These are phyloP conservation scores for Aldrovandia affinis DNA, from an alignment of 2,797 vertebrate genomes.

Conservation along the genomic window DNA sequence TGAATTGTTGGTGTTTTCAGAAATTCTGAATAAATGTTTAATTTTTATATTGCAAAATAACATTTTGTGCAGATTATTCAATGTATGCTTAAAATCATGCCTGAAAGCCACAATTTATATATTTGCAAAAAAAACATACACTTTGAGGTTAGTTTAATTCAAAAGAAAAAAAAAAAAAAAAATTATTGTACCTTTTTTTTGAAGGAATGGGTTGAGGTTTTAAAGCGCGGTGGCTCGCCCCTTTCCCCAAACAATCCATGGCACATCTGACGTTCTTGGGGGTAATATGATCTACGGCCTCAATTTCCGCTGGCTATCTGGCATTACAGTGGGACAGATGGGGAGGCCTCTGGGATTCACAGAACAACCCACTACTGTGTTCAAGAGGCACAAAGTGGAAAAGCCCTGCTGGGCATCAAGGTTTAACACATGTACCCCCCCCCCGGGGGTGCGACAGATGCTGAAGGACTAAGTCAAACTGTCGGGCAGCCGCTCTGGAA, in stretches of 20 bases:
- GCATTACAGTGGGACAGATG: background rate
- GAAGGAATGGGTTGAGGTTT: background rate
- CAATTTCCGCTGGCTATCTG: background rate
- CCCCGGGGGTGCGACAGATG: background rate
- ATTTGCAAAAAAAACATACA: no score
- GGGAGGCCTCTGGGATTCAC: background rate
- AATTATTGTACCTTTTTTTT: no score
- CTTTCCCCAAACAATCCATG: background rate
- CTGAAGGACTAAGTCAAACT: background rate
- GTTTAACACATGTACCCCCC: background rate
- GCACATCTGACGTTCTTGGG: background rate
- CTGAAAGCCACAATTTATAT: background rate
- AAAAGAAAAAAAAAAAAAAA: no score
- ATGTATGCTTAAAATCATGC: background rate
- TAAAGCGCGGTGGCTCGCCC: background rate
- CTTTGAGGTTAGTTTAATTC: no score
- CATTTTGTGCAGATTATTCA: background rate
- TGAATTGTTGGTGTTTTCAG: background rate
- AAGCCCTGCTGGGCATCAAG: background rate
- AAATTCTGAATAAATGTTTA: background rate
- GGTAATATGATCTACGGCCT: constrained; percentile 6
- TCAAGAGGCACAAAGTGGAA: background rate
- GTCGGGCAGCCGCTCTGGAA: background rate
- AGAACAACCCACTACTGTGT: background rate
- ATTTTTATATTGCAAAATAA: background rate